Conservation (phyloP, 2,797 vertebrate genomes). For the Halcyon chelicuti region DNA sequence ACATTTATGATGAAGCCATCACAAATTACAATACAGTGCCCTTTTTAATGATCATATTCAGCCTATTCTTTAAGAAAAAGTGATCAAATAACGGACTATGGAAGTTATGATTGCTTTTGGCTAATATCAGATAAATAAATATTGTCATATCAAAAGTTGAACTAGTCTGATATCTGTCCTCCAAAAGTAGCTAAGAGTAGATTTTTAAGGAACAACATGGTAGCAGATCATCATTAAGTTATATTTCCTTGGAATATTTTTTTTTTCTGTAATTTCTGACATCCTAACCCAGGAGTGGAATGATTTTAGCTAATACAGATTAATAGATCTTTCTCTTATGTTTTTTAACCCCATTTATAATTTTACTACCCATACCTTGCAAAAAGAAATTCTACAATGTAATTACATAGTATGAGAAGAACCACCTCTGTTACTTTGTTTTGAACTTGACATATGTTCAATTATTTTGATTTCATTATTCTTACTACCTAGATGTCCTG, state of each 20-base stretch:
- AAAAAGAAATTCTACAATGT: background rate
- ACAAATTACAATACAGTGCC: background rate
- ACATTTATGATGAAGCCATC: background rate
- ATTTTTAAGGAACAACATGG: background rate
- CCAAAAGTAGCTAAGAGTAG: background rate
- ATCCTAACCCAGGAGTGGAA: background rate
- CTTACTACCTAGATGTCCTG: background rate
- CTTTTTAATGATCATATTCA: background rate
- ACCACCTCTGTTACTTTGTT: background rate
- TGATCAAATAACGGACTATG: accelerated
- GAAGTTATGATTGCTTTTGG: background rate
- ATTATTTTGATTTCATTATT: background rate
- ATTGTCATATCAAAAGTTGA: background rate
- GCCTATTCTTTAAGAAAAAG: background rate
- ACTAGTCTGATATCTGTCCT: background rate
- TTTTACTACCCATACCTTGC: background rate
- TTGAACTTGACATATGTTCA: background rate
- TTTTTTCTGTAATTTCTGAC: background rate
- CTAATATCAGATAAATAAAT: background rate
- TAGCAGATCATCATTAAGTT: background rate
- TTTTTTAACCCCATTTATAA: background rate
- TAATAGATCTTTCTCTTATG: background rate
- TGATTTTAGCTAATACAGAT: background rate
- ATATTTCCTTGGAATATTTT: background rate
- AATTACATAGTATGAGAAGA: background rate